Base-by-base conservation (phyloP, 1,140 invertebrate genomes). In the Psix sp. region DNA sequence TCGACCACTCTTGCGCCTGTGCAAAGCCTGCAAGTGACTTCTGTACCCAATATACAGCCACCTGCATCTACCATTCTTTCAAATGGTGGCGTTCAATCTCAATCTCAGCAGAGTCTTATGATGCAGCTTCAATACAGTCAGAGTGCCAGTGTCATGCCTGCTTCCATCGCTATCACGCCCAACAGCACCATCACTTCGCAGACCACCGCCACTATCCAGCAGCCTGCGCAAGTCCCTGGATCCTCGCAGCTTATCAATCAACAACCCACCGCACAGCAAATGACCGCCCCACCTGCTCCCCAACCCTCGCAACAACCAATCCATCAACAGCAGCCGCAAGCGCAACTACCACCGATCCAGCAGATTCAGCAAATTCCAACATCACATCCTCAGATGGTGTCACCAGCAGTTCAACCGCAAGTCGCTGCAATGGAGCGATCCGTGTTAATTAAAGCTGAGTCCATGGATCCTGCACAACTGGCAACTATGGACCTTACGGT, bases 111-210 rank as follows among this genome's bases (percentile, higher is more conserved):
- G 21, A 82, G 77, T 42, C 65, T 86, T 18, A 62, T 85, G 26
- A 52, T 84, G 52, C 84, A 87, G 38, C 60, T 85, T 67, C 84
- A 86, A 17, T 86, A 86, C 75, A 49, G 71, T 1, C 82, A 84
- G 45, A 80, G 36, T 59, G 45, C 77, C 4, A 84, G 60, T 20
- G 65, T 77, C 7, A 80, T 83, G 13, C 43, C 80, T 5, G 66
- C 74, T 3, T 76, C 75, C 7, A 75, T 82, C 2, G 59, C 80
- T 1, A 79, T 84, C 1, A 76, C 77, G n/a, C 74, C 81, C 6
- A 78, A 73, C 17, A 54, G 75, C 0, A 79, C 46, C 29, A 33
- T 79, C 15, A 17, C 65, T 1, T 49, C 62, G 10, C 82, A 83
- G 9, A 57, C 76, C 4, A 77, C 48, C 10, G 79, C 57, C 16